Evolutionary conservation across 2,888 invertebrate species (phyloP).

Genomic region (Nephrotoma appendiculata): DNA sequence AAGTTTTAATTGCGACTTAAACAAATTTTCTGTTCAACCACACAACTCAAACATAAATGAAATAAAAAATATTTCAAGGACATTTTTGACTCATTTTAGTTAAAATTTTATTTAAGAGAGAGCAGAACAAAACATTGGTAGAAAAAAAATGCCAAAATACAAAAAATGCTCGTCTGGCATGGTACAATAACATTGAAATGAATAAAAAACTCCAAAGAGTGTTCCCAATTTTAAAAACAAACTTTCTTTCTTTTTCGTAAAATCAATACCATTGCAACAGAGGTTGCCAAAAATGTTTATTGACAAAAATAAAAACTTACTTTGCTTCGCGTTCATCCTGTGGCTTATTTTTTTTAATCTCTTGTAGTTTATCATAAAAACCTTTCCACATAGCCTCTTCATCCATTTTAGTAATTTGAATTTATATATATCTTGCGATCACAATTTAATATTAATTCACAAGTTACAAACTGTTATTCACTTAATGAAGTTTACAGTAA

Average conservation of each 20-base stretch:
- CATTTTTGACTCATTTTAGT: too few relatives aligned
- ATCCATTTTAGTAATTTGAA: slow-evolving; percentile 24
- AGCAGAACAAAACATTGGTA: too few relatives aligned
- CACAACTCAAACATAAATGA: too few relatives aligned
- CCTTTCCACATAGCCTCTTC: slow-evolving; percentile 69
- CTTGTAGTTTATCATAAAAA: slow-evolving; percentile 52
- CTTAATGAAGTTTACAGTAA: neutral
- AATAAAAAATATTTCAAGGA: too few relatives aligned
- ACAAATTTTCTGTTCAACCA: too few relatives aligned
- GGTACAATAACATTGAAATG: neutral
- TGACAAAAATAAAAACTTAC: slow-evolving; percentile 32
- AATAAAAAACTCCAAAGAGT: neutral
- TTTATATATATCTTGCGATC: neutral
- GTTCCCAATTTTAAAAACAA: neutral
- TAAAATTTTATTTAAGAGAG: too few relatives aligned
- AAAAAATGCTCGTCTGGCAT: too few relatives aligned
- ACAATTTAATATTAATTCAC: neutral
- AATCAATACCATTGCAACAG: neutral
- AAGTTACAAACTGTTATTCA: neutral
- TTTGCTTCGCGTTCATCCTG: slow-evolving; percentile 51
- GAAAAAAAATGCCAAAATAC: too few relatives aligned
- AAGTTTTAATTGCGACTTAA: too few relatives aligned
- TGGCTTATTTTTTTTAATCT: slow-evolving; percentile 41
- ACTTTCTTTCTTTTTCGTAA: neutral
- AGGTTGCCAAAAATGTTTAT: neutral